Evolutionary conservation across 2,797 vertebrate species (phyloP), one percentile per base, ranked within the genome.

Genomic region (Oreonectes daqikongensis): DNA sequence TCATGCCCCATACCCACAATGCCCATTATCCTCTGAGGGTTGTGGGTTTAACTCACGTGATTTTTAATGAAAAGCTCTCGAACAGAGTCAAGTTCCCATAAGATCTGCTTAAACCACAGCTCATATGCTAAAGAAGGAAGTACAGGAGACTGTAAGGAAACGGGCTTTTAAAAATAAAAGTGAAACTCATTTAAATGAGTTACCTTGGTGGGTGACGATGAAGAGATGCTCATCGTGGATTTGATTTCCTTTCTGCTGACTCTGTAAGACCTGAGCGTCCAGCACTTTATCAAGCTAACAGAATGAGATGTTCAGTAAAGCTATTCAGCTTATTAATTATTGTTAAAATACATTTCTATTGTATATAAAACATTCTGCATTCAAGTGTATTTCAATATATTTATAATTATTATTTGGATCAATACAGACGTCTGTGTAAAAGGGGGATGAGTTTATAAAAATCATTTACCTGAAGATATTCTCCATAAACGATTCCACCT

Each of bases 221-320:
- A 99, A 99, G 81, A 99, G 95, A 79, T 99, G 98, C 69, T 99
- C 97, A 72, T 99, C 98, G 0, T 99, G 98, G 83, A 99, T 97
- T 92, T 94, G 98, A 68, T 96, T 95, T 28, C 95, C 96, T 77
- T 93, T 95, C 65, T 95, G 76, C 88, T 97, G 95, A 88, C 97
- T 99, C 84, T 97, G 94, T 82, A 99, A 90, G 59, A 95, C 94
- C 86, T 99, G 98, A 6, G 97, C 95, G 7, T 90, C 87, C 84
- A 97, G 53, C 78, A 99, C 84, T 91, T 98, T 99, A 81, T 96
- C 88, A 69, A 99, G 91, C 97, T 99, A 86, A 65, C 9, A 53
- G 50, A 18, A 67, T 26, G 6, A 42, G 10, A 3, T 30, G 26
- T 59, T 2, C 7, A 50, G 15, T 50, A 50, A 9, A 46, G 15